Base-by-base conservation (phyloP, 2,797 vertebrate genomes). In the Smutsia gigantea region DNA sequence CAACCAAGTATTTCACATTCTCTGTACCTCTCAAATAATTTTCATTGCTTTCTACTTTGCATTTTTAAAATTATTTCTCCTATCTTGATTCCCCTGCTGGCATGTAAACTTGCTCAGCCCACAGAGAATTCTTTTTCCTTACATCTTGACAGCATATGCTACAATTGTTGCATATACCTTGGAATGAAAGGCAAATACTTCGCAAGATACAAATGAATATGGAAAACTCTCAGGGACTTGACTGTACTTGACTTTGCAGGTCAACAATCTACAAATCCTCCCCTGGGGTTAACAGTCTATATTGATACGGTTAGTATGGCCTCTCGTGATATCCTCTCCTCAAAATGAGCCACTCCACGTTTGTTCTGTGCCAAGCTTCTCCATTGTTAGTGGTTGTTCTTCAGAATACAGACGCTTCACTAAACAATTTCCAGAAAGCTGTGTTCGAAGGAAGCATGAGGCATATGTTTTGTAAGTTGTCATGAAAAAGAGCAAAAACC, bases 11-110 rank as follows among this genome's bases (percentile, higher is more conserved):
- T 59, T 55, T 94, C 75, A 19, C 46, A 95, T 88, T 84, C 34
- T 91, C 66, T 83, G 6, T 29, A 61, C 57, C 31, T 75, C 27
- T 89, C 53, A 94, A 77, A 72, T 53, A 55, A 94, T 77, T 72
- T 46, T 17, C 42, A 63, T 59, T 31, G 15, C 27, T 85, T 95
- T 94, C 39, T 71, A 46, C 29, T 91, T 90, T 78, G 34, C 23
- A n/a, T 86, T 96, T 90, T 39, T 39, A 2, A 5, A 37, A 11
- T 92, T 94, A 66, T 90, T 93, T 95, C 75, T 94, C 39, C 57
- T 88, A 68, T 64, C 61, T 68, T 93, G 59, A 88, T 91, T 93
- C 63, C 12, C 37, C 34, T 49, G 64, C 49, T 84, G 87, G 78
- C 8, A 66, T 49, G 61, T 71, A 86, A 72, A 92, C 34, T 71